These are phyloP conservation scores for Brachypalpus laphriformis DNA, from an alignment of 2,888 invertebrate genomes.

Conservation along the genomic window DNA sequence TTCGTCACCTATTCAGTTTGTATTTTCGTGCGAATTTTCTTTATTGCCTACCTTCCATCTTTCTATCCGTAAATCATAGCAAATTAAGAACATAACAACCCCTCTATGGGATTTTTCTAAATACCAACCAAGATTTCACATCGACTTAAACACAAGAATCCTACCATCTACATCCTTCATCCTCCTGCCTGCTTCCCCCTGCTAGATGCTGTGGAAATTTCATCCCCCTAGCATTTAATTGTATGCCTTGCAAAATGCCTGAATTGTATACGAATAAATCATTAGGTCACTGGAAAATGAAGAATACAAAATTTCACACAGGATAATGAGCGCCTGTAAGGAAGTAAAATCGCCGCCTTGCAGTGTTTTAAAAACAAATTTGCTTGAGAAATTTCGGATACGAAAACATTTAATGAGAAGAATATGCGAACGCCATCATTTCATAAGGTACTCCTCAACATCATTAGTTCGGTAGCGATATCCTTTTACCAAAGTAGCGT, in stretches of 20 bases:
- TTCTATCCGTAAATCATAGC: constrained; percentile 35
- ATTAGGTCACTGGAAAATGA: constrained; percentile 35
- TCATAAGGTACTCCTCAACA: not conserved
- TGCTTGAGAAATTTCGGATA: not conserved
- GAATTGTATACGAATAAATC: constrained; percentile 59
- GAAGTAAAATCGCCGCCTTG: constrained; percentile 1
- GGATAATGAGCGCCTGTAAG: not conserved
- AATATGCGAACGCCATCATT: not conserved
- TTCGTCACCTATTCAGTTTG: constrained; percentile 8
- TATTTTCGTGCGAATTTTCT: constrained; percentile 58
- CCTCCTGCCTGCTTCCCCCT: not conserved
- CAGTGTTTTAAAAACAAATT: not conserved
- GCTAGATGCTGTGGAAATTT: constrained; percentile 7
- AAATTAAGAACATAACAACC: constrained; percentile 52
- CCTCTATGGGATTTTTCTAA: constrained; percentile 32
- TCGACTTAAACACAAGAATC: constrained; percentile 9
- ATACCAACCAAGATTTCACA: constrained; percentile 22
- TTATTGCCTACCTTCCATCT: constrained; percentile 22
- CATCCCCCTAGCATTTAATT: constrained; percentile 18
- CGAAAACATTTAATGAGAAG: not conserved
- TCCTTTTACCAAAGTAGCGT: constrained; percentile 5
- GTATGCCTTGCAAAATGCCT: constrained; percentile 29
- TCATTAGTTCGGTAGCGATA: not conserved
- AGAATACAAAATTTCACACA: constrained; percentile 25
- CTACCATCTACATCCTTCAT: constrained; percentile 5